Evolutionary conservation across 2,113 vertebrate genomes (phyloP).

Genomic region (Apistogramma diplotaenia): DNA sequence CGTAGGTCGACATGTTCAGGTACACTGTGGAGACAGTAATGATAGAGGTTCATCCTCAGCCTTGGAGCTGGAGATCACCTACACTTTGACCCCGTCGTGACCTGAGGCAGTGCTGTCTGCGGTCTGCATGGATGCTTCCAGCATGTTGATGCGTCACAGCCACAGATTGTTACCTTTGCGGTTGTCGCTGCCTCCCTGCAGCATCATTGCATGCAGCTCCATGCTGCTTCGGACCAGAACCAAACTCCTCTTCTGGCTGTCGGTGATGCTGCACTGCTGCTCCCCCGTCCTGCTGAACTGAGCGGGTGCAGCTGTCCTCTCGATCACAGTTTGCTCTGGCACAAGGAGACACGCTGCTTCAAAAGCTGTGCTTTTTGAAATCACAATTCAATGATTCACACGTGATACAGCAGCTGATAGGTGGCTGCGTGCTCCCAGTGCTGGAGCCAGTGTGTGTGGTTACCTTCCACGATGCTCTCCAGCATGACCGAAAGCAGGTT

Average conservation of each 20-base stretch:
- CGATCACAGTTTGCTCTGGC: constrained; percentile 39
- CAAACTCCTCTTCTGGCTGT: constrained; percentile 56
- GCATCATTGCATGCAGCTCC: constrained; percentile 66
- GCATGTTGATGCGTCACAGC: neutral
- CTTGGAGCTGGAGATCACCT: no score
- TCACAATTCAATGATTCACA: no score
- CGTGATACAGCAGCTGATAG: no score
- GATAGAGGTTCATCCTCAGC: neutral
- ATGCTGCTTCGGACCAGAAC: constrained; percentile 29
- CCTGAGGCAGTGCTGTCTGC: no score
- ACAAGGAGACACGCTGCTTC: neutral
- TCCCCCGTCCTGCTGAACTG: constrained; percentile 2
- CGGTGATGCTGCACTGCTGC: constrained; percentile 30
- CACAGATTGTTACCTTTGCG: constrained; percentile 49
- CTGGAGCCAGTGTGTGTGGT: neutral
- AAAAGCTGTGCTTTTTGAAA: neutral
- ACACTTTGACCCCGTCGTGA: no score
- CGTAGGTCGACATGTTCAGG: constrained; percentile 68
- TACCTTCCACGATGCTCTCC: constrained; percentile 68
- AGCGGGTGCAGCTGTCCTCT: neutral
- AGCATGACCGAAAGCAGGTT: constrained; percentile 58
- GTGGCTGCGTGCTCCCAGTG: neutral
- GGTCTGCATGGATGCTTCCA: no score
- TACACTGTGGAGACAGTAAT: constrained; percentile 45
- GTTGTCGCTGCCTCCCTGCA: constrained; percentile 54